These are phyloP conservation scores for Thereva nobilitata DNA, from an alignment of 2,888 invertebrate genomes.

Conservation along the genomic window DNA sequence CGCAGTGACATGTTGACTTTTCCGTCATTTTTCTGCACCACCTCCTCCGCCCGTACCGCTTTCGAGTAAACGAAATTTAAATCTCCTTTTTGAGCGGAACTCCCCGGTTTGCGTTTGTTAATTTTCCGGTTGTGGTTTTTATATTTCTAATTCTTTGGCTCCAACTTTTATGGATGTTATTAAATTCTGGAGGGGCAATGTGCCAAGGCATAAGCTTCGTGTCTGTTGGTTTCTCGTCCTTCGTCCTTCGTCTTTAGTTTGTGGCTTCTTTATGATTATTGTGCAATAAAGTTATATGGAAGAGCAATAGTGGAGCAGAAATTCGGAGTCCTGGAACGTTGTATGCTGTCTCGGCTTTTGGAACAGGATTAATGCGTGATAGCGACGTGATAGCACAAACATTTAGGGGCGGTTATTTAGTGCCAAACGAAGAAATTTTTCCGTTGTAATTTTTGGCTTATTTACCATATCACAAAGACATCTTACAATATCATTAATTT, in stretches of 20 bases:
- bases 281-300: constrained; percentile 24
- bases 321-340: no score
- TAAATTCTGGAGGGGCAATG: constrained; percentile 29
- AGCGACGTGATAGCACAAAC: no score
- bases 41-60: constrained; percentile 36
- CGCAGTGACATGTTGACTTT: constrained; percentile 41
- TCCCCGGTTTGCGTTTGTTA: constrained; percentile 47
- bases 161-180: constrained; percentile 27
- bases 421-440: no score
- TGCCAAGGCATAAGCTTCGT: constrained; percentile 21
- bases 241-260: constrained; percentile 7
- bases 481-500: no score
- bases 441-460: no score
- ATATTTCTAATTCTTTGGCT: constrained; percentile 50
- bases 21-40: constrained; percentile 8
- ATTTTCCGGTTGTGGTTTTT: constrained; percentile 59
- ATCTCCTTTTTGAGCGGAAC: constrained; percentile 7
- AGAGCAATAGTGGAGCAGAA: not conserved
- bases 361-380: no score
- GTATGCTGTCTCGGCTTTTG: no score
- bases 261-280: constrained; percentile 29
- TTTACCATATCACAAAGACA: no score
- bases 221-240: no score
- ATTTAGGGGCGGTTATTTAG: no score
- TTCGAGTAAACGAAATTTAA: constrained; percentile 33